Conservation (phyloP, 2,797 vertebrate species). For the Micropoecilia bifurca region DNA sequence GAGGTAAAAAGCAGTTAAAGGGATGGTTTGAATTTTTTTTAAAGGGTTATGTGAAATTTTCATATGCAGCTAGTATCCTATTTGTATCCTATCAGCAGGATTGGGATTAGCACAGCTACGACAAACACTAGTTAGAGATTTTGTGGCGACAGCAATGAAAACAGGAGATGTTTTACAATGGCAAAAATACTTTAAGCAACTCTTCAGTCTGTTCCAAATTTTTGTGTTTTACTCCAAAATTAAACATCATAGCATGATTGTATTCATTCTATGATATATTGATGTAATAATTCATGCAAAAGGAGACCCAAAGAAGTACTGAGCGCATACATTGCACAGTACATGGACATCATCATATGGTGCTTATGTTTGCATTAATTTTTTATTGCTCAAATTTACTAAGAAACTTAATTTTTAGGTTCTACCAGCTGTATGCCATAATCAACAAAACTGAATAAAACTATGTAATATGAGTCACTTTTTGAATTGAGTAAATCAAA, state of each 20-base stretch:
- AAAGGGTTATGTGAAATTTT: not conserved
- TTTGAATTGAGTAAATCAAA: not conserved
- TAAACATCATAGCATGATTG: not conserved
- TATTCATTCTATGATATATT: not conserved
- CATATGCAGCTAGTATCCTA: not conserved
- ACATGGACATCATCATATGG: not conserved
- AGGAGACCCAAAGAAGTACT: not conserved
- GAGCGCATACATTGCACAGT: not conserved
- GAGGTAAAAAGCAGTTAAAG: conserved; percentile 1
- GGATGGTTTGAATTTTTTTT: not conserved
- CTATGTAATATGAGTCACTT: not conserved
- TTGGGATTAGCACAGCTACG: not conserved
- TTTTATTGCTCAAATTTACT: not conserved
- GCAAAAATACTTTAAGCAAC: not conserved
- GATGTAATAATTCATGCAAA: not conserved
- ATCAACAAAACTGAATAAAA: not conserved
- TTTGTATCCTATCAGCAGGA: not conserved
- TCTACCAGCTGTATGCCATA: not conserved
- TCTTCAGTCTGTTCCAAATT: not conserved
- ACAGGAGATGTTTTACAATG: not conserved
- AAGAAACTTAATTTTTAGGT: not conserved
- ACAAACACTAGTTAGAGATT: not conserved
- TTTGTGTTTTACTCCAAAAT: not conserved
- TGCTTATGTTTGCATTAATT: not conserved
- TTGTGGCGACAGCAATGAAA: not conserved